These are phyloP conservation scores for Lottia gigantea DNA, from an alignment of 2,888 invertebrate genomes.

Conservation along the genomic window DNA sequence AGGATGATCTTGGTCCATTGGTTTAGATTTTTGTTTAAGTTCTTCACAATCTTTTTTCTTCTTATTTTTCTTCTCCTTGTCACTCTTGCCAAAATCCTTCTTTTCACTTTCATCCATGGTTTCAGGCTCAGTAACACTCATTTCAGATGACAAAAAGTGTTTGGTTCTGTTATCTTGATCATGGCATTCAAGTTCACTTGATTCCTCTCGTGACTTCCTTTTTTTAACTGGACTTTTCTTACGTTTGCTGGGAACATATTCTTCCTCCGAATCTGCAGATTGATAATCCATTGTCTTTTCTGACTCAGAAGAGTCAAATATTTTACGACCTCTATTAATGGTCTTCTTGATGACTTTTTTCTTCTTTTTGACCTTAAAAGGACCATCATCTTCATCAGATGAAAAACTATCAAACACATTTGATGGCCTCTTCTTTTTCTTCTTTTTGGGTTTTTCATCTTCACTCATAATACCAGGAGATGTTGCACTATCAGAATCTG, in stretches of 20 bases:
- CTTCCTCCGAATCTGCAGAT: constrained; percentile 30
- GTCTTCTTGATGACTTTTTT: constrained; percentile 30
- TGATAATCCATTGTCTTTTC: constrained; percentile 24
- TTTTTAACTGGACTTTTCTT: constrained; percentile 32
- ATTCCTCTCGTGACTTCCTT: constrained; percentile 32
- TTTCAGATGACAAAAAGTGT: constrained; percentile 14
- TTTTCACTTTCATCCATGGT: constrained; percentile 35
- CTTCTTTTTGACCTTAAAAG: constrained; percentile 28
- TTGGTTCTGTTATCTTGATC: constrained; percentile 14
- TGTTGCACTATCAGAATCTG: constrained; percentile 41
- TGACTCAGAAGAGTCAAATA: constrained; percentile 36
- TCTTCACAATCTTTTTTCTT: constrained; percentile 21
- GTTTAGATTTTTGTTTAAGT: constrained; percentile 22
- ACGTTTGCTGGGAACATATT: constrained; percentile 18
- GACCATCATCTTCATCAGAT: constrained; percentile 25
- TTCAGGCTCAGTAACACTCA: constrained; percentile 31
- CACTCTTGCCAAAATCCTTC: constrained; percentile 20
- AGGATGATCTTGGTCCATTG: not conserved
- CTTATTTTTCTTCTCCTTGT: constrained; percentile 16
- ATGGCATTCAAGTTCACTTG: constrained; percentile 19
- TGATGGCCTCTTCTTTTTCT: constrained; percentile 25
- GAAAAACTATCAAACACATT: constrained; percentile 27
- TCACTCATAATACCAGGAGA: constrained; percentile 15
- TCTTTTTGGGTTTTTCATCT: constrained; percentile 18
- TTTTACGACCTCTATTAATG: constrained; percentile 31